Percentiles rank a stretch among this genome's conserved stretches.
Conservation (phyloP, 2,888 invertebrate species). For the Calliopum simillimum region DNA sequence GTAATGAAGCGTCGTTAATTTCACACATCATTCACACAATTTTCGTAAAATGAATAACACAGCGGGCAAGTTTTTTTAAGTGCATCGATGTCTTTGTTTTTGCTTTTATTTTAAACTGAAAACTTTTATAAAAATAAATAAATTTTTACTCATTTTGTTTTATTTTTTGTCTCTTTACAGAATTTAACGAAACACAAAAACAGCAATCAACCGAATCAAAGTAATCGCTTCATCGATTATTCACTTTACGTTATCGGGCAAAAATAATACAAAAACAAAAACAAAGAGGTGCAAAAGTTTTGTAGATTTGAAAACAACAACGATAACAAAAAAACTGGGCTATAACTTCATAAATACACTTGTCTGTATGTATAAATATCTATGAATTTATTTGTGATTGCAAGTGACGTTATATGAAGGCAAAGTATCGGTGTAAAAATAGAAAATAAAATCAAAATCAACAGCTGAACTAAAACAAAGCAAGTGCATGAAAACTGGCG, state of each 20-base stretch:
- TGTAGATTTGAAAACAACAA: background rate
- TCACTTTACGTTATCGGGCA: conserved; percentile 7
- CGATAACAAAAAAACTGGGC: background rate
- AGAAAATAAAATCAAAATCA: background rate
- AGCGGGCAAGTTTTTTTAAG: no score
- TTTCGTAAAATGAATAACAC: no score
- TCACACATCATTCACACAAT: no score
- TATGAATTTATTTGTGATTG: background rate
- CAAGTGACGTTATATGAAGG: background rate
- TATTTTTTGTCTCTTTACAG: background rate
- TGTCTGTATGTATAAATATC: no score
- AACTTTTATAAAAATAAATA: no score
- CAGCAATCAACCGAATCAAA: background rate
- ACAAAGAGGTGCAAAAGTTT: background rate
- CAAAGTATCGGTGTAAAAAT: background rate
- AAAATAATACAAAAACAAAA: conserved; percentile 15
- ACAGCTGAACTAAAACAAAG: background rate
- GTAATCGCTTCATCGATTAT: conserved; percentile 14
- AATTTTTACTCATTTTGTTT: no score
- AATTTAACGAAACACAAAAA: conserved; percentile 2
- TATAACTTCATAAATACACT: no score
- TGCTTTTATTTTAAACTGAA: no score
- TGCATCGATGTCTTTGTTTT: no score
- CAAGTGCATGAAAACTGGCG: conserved; percentile 25
- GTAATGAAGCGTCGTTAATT: no score